Percentiles rank a stretch among this genome's conserved stretches.
These are phyloP conservation scores for Cataglyphis cursor DNA, from an alignment of 2,888 invertebrate genomes.

Conservation along the genomic window DNA sequence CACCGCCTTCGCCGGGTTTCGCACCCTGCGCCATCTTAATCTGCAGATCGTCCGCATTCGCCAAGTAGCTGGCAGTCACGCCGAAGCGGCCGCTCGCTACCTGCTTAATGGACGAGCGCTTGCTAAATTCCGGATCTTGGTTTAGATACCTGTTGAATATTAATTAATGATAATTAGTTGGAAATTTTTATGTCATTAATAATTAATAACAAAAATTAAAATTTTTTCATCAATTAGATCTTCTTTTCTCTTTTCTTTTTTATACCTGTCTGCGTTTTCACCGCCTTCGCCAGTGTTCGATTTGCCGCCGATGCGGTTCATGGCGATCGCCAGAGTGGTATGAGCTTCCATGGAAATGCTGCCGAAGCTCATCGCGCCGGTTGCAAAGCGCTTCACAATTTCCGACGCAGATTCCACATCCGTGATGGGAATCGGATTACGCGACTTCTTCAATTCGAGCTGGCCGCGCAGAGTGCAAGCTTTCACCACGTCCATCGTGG, in stretches of 20 bases:
- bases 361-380: conserved; percentile 98
- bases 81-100: conserved; percentile 99
- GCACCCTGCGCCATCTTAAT: conserved; percentile 99
- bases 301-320: conserved; percentile 99
- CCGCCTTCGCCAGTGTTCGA: conserved; percentile 99
- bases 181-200: background rate
- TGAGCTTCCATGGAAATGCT: conserved; percentile 99
- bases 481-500: conserved; percentile 94
- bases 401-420: conserved; percentile 97
- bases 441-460: conserved; percentile 93
- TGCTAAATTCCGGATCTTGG: conserved; percentile 93
- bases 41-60: conserved; percentile 99
- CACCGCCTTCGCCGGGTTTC: conserved; percentile 99
- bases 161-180: background rate
- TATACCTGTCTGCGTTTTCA: conserved; percentile 91
- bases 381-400: conserved; percentile 97
- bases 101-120: conserved; percentile 98
- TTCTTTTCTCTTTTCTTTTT: background rate
- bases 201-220: background rate
- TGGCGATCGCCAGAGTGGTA: conserved; percentile 97
- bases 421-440: conserved; percentile 93
- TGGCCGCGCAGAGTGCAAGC: conserved; percentile 97
- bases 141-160: conserved; percentile 83
- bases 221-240: background rate
- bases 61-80: conserved; percentile 98